A percentile compares a stretch with the other conserved stretches of the same genome.
These are phyloP conservation scores for Lasioglossum lativentre DNA, from an alignment of 2,888 invertebrate genomes.

Conservation along the genomic window DNA sequence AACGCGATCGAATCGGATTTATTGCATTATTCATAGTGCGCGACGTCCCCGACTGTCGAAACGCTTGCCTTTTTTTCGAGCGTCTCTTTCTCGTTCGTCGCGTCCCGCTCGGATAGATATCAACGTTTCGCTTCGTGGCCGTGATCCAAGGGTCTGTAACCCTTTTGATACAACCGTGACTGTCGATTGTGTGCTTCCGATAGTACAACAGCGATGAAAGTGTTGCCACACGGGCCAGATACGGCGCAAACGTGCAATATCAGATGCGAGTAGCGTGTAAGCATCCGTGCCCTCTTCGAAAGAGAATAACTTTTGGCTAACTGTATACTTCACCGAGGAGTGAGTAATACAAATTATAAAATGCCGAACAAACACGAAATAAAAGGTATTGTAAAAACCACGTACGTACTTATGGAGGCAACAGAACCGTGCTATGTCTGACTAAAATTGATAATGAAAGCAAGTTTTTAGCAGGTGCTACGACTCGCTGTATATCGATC, in stretches of 20 bases:
- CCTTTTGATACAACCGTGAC: neutral
- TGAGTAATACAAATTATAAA: too few relatives aligned
- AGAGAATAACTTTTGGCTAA: neutral
- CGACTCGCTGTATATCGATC: too few relatives aligned
- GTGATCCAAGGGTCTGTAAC: neutral
- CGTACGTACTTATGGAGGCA: too few relatives aligned
- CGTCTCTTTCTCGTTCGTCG: neutral
- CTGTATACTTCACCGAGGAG: too few relatives aligned
- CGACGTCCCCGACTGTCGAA: constrained; percentile 45
- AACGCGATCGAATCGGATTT: constrained; percentile 72
- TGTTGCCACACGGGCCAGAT: neutral
- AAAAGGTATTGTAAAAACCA: too few relatives aligned
- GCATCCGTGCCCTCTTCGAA: neutral
- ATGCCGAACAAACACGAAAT: too few relatives aligned
- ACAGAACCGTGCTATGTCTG: too few relatives aligned
- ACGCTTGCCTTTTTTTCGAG: neutral
- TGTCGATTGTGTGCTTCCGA: neutral
- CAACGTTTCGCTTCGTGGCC: constrained; percentile 4
- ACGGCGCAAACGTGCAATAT: too few relatives aligned
- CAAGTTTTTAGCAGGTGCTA: too few relatives aligned
- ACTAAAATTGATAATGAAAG: too few relatives aligned
- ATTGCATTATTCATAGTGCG: constrained; percentile 78
- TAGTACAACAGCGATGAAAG: neutral
- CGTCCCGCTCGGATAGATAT: neutral
- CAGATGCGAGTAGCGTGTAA: too few relatives aligned